Evolutionary conservation across 2,797 vertebrate species (phyloP).

Genomic region (Girardinus metallicus): DNA sequence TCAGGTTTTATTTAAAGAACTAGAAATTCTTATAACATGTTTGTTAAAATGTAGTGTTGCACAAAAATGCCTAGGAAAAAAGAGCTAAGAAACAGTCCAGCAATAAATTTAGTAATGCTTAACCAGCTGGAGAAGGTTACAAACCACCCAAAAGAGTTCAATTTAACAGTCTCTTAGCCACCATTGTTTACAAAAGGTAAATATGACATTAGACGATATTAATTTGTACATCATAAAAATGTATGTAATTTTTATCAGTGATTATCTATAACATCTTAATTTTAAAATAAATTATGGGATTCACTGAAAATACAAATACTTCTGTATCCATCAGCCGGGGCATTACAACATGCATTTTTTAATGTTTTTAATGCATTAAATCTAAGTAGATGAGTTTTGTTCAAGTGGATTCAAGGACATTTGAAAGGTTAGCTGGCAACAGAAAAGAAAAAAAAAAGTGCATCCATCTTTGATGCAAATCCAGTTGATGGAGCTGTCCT

Average conservation of each 20-base stretch:
- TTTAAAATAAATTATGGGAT: not conserved
- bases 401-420: slow-evolving; percentile 75
- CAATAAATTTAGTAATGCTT: not conserved
- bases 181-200: too few species aligned
- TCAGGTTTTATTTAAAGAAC: not conserved
- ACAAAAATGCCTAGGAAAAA: not conserved
- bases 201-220: not conserved
- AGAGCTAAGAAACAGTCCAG: not conserved
- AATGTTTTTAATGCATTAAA: slow-evolving; percentile 61
- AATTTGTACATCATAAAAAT: not conserved
- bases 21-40: not conserved
- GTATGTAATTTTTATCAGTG: not conserved
- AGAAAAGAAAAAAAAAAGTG: slow-evolving; percentile 39
- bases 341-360: slow-evolving; percentile 32
- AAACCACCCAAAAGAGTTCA: not conserved
- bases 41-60: not conserved
- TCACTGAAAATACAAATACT: slow-evolving; percentile 18
- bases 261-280: not conserved
- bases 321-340: slow-evolving; percentile 36
- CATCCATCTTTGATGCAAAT: slow-evolving; percentile 76
- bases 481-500: slow-evolving; percentile 64
- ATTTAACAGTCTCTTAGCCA: not conserved
- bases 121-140: not conserved
- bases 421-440: slow-evolving; percentile 63
- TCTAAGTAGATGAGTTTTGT: slow-evolving; percentile 63